Percentiles rank a stretch among this genome's conserved stretches.
Conservation (phyloP, 1,140 invertebrate genomes). For the Formica selysi region DNA sequence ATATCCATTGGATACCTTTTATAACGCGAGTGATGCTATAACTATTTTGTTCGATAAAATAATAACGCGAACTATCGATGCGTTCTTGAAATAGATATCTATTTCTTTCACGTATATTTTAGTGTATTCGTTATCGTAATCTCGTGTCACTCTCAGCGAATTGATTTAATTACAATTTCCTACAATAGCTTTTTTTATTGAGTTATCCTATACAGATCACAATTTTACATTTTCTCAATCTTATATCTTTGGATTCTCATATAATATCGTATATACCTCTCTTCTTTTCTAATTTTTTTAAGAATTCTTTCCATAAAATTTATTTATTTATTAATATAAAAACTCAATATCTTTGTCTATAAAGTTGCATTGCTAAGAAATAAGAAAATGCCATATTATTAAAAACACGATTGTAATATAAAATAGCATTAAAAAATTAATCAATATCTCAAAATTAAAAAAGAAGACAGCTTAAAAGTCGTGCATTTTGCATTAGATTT, state of each 20-base stretch:
- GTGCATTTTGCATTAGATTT: slow-evolving; percentile 1
- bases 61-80: not conserved
- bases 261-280: not conserved
- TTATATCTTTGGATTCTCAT: not conserved
- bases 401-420: not conserved
- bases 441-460: not conserved
- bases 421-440: not conserved
- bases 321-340: not conserved
- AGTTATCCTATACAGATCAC: not conserved
- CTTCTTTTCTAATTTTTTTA: not conserved
- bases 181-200: not conserved
- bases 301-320: not conserved
- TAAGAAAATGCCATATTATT: not conserved
- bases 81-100: not conserved
- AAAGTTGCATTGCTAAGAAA: not conserved
- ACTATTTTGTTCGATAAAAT: not conserved
- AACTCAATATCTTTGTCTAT: not conserved
- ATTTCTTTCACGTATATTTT: not conserved
- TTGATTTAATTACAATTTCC: not conserved
- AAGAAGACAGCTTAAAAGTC: not conserved
- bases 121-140: not conserved
- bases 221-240: not conserved
- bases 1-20: slow-evolving; percentile 14
- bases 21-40: not conserved
- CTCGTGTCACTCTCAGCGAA: not conserved